Conservation (phyloP, 2,113 vertebrate species). For the Uria aalge region DNA sequence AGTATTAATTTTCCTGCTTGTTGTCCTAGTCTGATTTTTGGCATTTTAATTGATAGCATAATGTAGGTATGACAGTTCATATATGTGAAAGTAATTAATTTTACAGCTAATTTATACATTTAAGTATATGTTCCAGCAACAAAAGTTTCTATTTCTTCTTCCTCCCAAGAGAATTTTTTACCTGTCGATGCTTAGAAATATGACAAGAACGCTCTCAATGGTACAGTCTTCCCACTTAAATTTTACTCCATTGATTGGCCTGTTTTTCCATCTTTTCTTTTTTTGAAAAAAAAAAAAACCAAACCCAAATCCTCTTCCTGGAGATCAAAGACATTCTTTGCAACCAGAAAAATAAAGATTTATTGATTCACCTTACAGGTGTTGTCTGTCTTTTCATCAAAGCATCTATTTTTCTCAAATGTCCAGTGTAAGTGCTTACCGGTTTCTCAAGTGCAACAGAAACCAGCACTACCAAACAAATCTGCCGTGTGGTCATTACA, state of each 20-base stretch:
- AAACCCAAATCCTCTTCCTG: background rate
- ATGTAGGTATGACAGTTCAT: background rate
- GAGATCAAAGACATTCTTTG: slow-evolving; percentile 42
- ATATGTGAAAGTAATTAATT: background rate
- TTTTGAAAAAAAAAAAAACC: background rate
- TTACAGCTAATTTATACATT: background rate
- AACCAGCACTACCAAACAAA: background rate
- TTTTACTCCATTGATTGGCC: background rate
- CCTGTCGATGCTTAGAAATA: background rate
- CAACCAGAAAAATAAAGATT: slow-evolving; percentile 24
- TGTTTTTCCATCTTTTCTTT: background rate
- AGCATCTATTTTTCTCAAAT: background rate
- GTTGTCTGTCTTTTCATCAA: background rate
- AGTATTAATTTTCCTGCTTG: background rate
- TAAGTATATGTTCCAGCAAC: background rate
- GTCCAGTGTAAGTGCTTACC: background rate
- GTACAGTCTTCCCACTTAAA: background rate
- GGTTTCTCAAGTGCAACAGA: background rate
- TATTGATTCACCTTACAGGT: slow-evolving; percentile 44
- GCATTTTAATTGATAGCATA: background rate
- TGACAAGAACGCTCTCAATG: background rate
- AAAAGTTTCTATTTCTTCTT: background rate
- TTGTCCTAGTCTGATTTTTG: background rate
- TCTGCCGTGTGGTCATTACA: background rate
- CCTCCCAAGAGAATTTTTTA: background rate